A percentile compares a stretch with the other conserved stretches of the same genome.
Conservation (phyloP, 2,888 invertebrate species). For the Trimorus sp. region DNA sequence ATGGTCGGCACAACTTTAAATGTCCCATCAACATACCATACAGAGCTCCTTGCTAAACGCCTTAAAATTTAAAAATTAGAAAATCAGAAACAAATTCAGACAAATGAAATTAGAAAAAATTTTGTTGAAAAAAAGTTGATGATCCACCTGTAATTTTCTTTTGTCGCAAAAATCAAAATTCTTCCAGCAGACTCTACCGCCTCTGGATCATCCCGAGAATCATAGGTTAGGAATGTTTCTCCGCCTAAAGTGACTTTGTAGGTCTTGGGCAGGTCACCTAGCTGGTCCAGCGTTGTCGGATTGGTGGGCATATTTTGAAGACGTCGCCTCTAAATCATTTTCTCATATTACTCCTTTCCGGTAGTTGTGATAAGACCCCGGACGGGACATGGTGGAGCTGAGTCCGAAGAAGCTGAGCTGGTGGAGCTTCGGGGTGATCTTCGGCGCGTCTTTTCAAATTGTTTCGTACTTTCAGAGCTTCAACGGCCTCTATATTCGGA, state of each 20-base stretch:
- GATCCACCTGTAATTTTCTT: constrained; percentile 4
- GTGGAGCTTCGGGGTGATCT: constrained; percentile 21
- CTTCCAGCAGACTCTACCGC: not conserved
- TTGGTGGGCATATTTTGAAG: constrained; percentile 23
- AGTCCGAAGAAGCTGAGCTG: too few species aligned
- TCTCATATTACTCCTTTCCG: constrained; percentile 24
- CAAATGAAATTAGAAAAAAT: too few species aligned
- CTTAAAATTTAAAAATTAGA: not conserved
- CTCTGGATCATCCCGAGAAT: constrained; percentile 9
- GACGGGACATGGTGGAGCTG: constrained; percentile 19
- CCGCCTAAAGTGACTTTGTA: constrained; percentile 31
- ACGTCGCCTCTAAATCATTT: constrained; percentile 33
- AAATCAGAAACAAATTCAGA: too few species aligned
- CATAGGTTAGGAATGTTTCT: constrained; percentile 21
- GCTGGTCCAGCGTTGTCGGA: constrained; percentile 13
- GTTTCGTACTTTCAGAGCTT: constrained; percentile 5
- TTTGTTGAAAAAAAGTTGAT: too few species aligned
- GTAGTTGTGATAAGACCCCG: constrained; percentile 25
- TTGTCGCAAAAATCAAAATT: constrained; percentile 18
- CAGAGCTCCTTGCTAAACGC: constrained; percentile 12
- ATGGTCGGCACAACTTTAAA: constrained; percentile 26
- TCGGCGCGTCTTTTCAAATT: too few species aligned
- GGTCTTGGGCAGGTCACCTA: constrained; percentile 20
- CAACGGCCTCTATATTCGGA: not conserved
- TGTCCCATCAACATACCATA: constrained; percentile 4